Evolutionary conservation across 2,888 invertebrate species (phyloP).

Genomic region (Leptinotarsa juncta): DNA sequence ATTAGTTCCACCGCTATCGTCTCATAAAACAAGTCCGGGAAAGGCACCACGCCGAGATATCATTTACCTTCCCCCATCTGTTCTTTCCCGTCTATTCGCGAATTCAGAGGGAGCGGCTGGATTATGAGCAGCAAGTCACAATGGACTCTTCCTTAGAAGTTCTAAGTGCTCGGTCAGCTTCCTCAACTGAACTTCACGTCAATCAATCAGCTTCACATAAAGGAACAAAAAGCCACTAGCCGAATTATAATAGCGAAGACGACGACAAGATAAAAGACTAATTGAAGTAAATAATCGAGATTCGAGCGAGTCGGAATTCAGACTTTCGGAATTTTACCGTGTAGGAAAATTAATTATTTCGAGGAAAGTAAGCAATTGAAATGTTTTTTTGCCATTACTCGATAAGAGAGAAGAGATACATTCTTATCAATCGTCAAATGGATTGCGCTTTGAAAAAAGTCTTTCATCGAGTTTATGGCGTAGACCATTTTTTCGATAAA

Average conservation of each 20-base stretch:
- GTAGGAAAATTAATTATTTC: neutral
- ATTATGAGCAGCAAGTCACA: slow-evolving; percentile 5
- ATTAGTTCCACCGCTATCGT: too few species aligned
- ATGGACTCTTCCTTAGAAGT: slow-evolving; percentile 7
- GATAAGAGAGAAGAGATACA: too few species aligned
- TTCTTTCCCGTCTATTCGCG: neutral
- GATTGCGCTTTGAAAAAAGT: too few species aligned
- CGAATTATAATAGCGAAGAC: neutral
- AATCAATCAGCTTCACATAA: slow-evolving; percentile 13
- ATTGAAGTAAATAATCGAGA: slow-evolving; percentile 4
- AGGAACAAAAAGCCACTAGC: slow-evolving; percentile 1
- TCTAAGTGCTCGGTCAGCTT: slow-evolving; percentile 8
- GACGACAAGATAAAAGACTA: neutral
- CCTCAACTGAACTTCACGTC: neutral
- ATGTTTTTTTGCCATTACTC: too few species aligned
- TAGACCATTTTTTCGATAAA: too few species aligned
- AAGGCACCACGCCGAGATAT: neutral
- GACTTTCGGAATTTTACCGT: neutral
- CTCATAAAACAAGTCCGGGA: neutral
- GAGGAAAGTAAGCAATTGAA: too few species aligned
- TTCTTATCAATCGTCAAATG: too few species aligned
- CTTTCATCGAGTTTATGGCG: too few species aligned
- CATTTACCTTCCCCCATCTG: slow-evolving; percentile 3
- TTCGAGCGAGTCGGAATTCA: neutral
- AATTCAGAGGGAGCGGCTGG: neutral